These are phyloP conservation scores for Chloropsis hardwickii DNA, from an alignment of 2,113 vertebrate species.

Conservation along the genomic window DNA sequence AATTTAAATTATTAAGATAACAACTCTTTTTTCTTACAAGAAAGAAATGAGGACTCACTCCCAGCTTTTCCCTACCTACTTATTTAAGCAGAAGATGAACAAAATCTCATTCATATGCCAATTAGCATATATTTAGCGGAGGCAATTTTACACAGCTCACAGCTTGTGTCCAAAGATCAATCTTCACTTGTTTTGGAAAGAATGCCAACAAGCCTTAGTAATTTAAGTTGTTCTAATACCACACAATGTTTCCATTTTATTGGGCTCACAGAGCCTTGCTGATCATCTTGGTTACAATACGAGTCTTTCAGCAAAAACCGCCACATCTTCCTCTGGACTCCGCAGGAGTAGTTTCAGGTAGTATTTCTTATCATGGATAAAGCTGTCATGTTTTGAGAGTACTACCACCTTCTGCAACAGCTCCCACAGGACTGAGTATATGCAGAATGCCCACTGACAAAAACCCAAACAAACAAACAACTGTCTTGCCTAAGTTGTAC, in stretches of 20 bases:
- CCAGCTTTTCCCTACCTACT: not conserved
- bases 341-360: not conserved
- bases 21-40: not conserved
- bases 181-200: not conserved
- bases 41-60: not conserved
- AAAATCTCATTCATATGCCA: not conserved
- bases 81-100: not conserved
- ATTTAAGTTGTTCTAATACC: not conserved
- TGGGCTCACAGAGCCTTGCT: not conserved
- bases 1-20: not conserved
- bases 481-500: not conserved
- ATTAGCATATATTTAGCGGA: constrained; percentile 12
- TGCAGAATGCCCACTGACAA: not conserved
- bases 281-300: not conserved
- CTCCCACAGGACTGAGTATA: not conserved
- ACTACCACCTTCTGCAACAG: not conserved
- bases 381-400: not conserved
- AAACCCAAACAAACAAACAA: not conserved
- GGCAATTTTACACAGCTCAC: constrained; percentile 23
- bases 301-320: not conserved
- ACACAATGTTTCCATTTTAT: not conserved
- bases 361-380: not conserved
- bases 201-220: not conserved
- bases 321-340: not conserved
- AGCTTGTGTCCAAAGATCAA: constrained; percentile 9